phyloP scores from a whole-genome alignment of 2,888 invertebrate species.

The Agapetus fuscipes region DNA sequence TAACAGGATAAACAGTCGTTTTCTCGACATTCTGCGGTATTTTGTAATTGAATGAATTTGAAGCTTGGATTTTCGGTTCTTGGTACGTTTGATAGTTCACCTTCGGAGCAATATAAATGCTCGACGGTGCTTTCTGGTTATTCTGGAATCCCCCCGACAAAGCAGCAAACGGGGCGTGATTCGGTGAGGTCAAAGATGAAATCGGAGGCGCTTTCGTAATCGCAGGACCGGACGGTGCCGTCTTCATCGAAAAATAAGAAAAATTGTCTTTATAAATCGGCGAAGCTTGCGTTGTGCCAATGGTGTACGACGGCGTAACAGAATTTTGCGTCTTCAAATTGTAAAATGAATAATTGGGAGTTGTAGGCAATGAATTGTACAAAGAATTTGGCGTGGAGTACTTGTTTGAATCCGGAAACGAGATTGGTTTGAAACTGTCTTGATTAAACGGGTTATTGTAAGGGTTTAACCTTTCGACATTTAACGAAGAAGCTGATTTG shows the following conservation, averaged over 20 bases:
- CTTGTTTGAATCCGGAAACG: slow-evolving; percentile 8
- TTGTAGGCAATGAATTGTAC: slow-evolving; percentile 5
- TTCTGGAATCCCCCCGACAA: slow-evolving; percentile 49
- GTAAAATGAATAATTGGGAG: slow-evolving; percentile 33
- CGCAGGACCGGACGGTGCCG: slow-evolving; percentile 8
- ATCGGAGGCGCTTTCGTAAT: slow-evolving; percentile 49
- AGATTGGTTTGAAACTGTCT: slow-evolving; percentile 22
- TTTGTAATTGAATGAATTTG: too few relatives aligned
- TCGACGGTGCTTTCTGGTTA: slow-evolving; percentile 25
- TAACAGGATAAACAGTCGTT: slow-evolving; percentile 4
- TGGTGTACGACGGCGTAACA: slow-evolving; percentile 14
- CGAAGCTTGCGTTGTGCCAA: slow-evolving; percentile 20
- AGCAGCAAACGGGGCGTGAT: slow-evolving; percentile 33
- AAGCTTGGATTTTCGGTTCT: neutral
- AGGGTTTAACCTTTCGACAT: slow-evolving; percentile 7
- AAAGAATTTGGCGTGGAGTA: slow-evolving; percentile 7
- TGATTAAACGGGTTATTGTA: slow-evolving; percentile 13
- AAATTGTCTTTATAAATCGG: slow-evolving; percentile 17
- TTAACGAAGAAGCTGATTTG: slow-evolving; percentile 6
- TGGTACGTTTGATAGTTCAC: too few relatives aligned
- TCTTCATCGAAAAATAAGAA: slow-evolving; percentile 17
- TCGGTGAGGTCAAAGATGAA: slow-evolving; percentile 37
- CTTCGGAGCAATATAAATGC: neutral
- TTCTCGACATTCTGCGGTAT: too few relatives aligned
- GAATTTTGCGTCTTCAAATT: slow-evolving; percentile 29